Base-by-base conservation (phyloP, 2,113 vertebrate genomes). In the Misgurnus anguillicaudatus region DNA sequence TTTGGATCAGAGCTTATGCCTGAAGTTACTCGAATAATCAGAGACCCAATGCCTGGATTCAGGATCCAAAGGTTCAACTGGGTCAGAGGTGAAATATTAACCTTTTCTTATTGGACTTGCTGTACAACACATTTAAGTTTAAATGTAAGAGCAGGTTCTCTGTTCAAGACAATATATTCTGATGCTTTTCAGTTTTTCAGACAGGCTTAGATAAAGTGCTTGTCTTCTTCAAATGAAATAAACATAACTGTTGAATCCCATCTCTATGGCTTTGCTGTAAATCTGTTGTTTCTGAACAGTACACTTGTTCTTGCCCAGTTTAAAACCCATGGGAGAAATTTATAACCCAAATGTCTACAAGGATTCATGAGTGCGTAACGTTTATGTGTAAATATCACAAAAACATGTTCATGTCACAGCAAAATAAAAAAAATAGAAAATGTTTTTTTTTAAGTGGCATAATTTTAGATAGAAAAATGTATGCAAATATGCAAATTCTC, bases 151-250 rank as follows among this genome's bases (percentile, higher is more conserved):
- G 42, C 36, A n/a, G n/a, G n/a, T n/a, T n/a, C n/a, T n/a, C n/a
- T 57, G 14, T 57, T 57, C 6, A 45, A 45, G 42, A 45, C 4
- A 45, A 9, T 3, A 51, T 51, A 13, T 51, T 51, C 47, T 3
- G 47, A 14, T 11, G 11, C n/a, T 13, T 9, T 2, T 45, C 42
- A 45, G 10, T 31, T 31, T 3, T 31, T 1, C 24, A 31, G 24
- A 31, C 24, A 16, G 48, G 11, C 48, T 51, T 51, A 10, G 48
- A 68, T 17, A 10, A 60, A 11, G 8, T 41, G 63, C 8, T 61
- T 24, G 42, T 31, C 3, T 17, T 17, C n/a, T 41, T 14, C 48
- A 60, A 69, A 81, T 79, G 62, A 66, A 73, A 75, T 58, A 78
- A 48, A 68, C 69, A 75, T 41, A 6, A 36, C 16, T 75, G 8